Base-by-base conservation (phyloP, 2,888 invertebrate species). In the Microchrysa polita region DNA sequence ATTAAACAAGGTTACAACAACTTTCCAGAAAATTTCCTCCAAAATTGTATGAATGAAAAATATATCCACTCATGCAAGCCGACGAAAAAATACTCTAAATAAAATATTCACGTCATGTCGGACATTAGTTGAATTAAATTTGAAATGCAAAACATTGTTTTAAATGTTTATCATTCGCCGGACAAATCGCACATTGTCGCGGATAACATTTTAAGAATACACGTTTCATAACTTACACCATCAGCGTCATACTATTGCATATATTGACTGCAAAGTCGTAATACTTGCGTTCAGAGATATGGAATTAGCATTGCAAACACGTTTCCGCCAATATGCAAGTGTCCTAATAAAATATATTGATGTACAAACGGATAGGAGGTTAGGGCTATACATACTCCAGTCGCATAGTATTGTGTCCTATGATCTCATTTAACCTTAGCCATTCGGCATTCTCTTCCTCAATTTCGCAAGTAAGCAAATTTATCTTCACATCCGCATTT, bases 131-230 rank as follows among this genome's bases (percentile, higher is more conserved):
- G 16, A 23, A 60, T 34, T n/a, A 27, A n/a, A 60, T 23, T 60
- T 27, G 20, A 60, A 27, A 60, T 60, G 27, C 60, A 27, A 23
- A 16, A 20, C 60, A 27, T 5, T 2, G 27, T 60, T 34, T n/a
- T 27, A n/a, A n/a, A n/a, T n/a, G 23, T 34, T 20, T 5, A 7
- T 22, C 14, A 34, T 16, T 60, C 34, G 4, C 16, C 60, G 27
- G 60, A 60, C 60, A 60, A 59, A 59, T 59, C 59, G 59, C 22
- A 59, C 59, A 16, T 59, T 59, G 59, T 9, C 59, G 9, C 20
- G 23, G 20, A 10, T 18, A n/a, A 23, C 12, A 16, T n/a, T 16
- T 53, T 16, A 53, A 55, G 55, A 55, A n/a, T 5, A 48, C 48
- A 55, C n/a, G n/a, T 55, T 55, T 20, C 22, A 55, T 55, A 20